Conservation (phyloP, 2,113 vertebrate genomes). For the Callithrix jacchus region DNA sequence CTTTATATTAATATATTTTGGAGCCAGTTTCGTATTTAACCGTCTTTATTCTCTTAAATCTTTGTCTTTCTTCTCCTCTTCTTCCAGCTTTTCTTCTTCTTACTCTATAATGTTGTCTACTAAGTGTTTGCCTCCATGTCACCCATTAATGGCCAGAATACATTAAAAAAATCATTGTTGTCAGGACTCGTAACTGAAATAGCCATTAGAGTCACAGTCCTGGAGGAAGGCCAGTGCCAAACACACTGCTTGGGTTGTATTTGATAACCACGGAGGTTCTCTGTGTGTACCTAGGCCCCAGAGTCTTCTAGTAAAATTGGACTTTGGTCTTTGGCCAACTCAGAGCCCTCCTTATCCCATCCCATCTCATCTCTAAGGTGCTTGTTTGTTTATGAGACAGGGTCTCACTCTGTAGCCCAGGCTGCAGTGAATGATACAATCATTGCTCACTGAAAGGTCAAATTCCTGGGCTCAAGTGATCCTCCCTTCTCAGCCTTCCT, state of each 20-base stretch:
- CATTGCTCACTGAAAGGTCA: too few species aligned
- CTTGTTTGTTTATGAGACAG: background rate
- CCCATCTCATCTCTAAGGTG: background rate
- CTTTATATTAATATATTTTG: background rate
- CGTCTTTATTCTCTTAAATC: background rate
- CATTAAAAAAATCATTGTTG: background rate
- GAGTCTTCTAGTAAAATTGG: background rate
- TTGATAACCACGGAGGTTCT: background rate
- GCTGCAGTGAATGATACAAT: too few species aligned
- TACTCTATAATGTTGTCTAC: background rate
- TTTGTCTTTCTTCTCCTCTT: background rate
- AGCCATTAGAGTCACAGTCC: background rate
- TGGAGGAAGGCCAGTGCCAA: background rate
- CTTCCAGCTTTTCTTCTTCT: background rate
- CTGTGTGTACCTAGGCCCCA: accelerated
- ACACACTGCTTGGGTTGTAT: background rate
- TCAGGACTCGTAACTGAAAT: background rate
- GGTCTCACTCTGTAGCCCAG: too few species aligned
- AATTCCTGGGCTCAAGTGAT: too few species aligned
- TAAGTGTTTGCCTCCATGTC: background rate
- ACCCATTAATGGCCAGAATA: background rate
- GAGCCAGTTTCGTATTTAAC: background rate
- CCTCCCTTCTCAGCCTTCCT: too few species aligned
- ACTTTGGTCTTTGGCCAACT: background rate
- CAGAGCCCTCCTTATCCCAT: background rate